Percentiles rank a stretch among this genome's conserved stretches.
phyloP scores from a whole-genome alignment of 2,888 invertebrate species.

The Drosophila anceps region DNA sequence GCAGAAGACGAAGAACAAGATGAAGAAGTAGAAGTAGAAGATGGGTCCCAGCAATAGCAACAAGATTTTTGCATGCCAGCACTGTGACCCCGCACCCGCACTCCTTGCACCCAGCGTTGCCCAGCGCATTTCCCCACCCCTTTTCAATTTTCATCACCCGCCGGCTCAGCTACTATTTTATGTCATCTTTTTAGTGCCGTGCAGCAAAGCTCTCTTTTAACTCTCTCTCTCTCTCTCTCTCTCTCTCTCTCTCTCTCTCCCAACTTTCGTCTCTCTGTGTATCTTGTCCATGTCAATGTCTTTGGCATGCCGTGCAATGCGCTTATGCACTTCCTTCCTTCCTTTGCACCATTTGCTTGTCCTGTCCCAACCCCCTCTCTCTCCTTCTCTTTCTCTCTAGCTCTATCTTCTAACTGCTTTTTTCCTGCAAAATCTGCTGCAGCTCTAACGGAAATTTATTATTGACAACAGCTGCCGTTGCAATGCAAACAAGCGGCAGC shows the following conservation, averaged over 20 bases:
- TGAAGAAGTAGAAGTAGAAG: background rate
- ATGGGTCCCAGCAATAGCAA: slow-evolving; percentile 5
- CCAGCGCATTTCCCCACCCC: slow-evolving; percentile 8
- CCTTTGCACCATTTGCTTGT: slow-evolving; percentile 38
- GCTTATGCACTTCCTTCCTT: slow-evolving; percentile 76
- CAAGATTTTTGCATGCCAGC: slow-evolving; percentile 47
- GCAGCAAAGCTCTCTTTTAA: slow-evolving; percentile 44
- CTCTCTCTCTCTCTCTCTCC: slow-evolving; percentile 7
- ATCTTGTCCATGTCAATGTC: slow-evolving; percentile 34
- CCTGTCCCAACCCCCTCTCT: background rate
- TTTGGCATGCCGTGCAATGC: slow-evolving; percentile 71
- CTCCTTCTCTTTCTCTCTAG: background rate
- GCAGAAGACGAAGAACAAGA: background rate
- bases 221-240: background rate
- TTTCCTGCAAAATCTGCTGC: slow-evolving; percentile 76
- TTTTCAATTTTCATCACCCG: slow-evolving; percentile 77
- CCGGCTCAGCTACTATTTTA: slow-evolving; percentile 66
- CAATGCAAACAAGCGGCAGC: slow-evolving; percentile 73
- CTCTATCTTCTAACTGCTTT: slow-evolving; percentile 7
- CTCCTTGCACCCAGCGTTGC: background rate
- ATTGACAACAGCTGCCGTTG: slow-evolving; percentile 81
- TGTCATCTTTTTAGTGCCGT: slow-evolving; percentile 77
- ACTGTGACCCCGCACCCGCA: slow-evolving; percentile 44
- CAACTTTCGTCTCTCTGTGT: slow-evolving; percentile 10
- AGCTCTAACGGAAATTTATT: slow-evolving; percentile 82